A percentile compares a stretch with the other conserved stretches of the same genome.
phyloP scores from a whole-genome alignment of 2,888 invertebrate genomes.

The Linhomoeus sp. region DNA sequence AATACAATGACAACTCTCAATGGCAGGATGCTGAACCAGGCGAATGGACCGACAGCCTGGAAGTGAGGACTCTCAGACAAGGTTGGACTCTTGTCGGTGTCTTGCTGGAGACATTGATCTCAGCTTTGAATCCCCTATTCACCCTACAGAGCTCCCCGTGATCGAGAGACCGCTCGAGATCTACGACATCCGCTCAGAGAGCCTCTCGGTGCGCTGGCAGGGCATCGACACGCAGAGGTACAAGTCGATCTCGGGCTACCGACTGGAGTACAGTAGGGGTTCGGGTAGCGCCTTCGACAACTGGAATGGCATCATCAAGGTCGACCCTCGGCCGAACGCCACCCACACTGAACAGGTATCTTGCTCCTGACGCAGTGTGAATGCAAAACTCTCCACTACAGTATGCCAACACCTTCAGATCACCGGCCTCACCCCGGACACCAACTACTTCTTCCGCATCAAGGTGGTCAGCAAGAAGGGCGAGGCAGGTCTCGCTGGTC shows the following conservation, averaged over 20 bases:
- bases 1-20: too few species aligned
- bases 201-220: conserved; percentile 22
- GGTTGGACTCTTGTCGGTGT: too few species aligned
- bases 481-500: conserved; percentile 23
- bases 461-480: conserved; percentile 24
- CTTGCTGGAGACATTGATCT: too few species aligned
- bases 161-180: conserved; percentile 18
- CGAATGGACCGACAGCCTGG: conserved; percentile 21
- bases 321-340: conserved; percentile 11
- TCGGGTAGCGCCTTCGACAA: conserved; percentile 17
- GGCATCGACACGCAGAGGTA: conserved; percentile 18
- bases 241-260: conserved; percentile 22
- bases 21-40: conserved; percentile 21
- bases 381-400: too few species aligned
- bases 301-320: conserved; percentile 21
- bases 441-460: conserved; percentile 27
- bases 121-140: too few species aligned
- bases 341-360: conserved; percentile 20
- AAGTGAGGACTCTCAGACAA: conserved; percentile 11
- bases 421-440: conserved; percentile 20
- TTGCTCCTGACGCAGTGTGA: too few species aligned
- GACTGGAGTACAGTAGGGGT: conserved; percentile 19
- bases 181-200: conserved; percentile 20
- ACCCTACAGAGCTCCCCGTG: conserved; percentile 20
- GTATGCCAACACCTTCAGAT: too few species aligned